Base-by-base conservation (phyloP, 2,797 vertebrate species). In the Xiphorhynchus erythropygius region DNA sequence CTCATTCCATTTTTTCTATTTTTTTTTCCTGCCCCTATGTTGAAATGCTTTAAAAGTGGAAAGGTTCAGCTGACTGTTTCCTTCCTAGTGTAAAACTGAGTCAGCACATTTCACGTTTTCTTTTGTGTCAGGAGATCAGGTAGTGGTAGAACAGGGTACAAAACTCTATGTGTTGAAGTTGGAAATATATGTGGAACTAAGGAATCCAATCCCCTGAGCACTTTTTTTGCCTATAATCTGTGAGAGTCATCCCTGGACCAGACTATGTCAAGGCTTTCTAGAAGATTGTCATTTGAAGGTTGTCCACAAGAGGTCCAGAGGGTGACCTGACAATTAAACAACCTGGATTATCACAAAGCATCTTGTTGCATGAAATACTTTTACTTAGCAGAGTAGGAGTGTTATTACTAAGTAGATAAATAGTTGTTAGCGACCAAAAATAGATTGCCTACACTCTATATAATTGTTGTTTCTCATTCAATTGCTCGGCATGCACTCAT, bases 1-100 rank as follows among this genome's bases (percentile, higher is more conserved):
- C 7, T 1, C 2, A 2, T 13, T 4, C 8, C 11, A 10, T 18
- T 3, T 0, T 0, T 22, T 17, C 15, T 11, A n/a, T 30, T 10
- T 42, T 9, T 17, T 23, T 3, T 0, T 0, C 28, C 27, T 30
- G 15, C 27, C 27, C 11, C 28, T 52, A 50, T 7, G 4, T 32
- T 19, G 52, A 67, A 44, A 68, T 3, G 0, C 13, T 73, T 85
- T 65, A 30, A 65, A 56, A 79, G 30, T 56, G 23, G 30, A 77
- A 91, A 92, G n/a, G 4, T 4, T 87, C 24, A 49, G 8, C 2
- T 71, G 39, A 30, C 18, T 64, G 1, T 52, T 73, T 59, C 33
- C 32, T 60, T 52, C 32, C 25, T 21, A 18, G 2, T 41, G 7
- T 68, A 25, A 89, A 59, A 64, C 15, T 37, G 18, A 78, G 42